phyloP scores from a whole-genome alignment of 2,113 vertebrate species.

The Psilopogon haemacephalus region DNA sequence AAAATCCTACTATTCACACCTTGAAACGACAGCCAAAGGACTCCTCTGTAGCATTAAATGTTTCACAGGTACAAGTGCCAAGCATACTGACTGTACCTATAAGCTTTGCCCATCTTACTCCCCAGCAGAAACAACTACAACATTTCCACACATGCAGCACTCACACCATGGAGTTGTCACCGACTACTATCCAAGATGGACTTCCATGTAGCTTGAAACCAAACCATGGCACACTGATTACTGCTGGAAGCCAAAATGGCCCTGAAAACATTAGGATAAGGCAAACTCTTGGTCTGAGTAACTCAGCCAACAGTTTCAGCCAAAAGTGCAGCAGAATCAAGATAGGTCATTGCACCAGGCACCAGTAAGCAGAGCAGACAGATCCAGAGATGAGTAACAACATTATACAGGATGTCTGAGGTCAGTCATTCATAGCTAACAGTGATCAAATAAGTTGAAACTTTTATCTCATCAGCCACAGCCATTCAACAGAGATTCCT shows the following conservation, averaged over 20 bases:
- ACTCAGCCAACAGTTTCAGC: background rate
- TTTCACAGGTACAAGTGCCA: background rate
- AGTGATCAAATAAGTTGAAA: background rate
- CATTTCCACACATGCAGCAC: background rate
- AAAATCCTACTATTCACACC: background rate
- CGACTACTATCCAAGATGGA: no score
- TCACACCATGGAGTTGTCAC: fast-evolving
- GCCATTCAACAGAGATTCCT: background rate
- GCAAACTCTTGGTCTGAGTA: background rate
- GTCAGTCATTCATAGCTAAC: background rate
- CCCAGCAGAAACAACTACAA: background rate
- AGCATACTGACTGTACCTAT: fast-evolving
- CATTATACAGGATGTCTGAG: background rate
- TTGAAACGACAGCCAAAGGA: background rate
- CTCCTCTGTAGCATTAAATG: background rate
- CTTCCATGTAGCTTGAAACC: background rate
- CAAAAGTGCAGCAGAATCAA: background rate
- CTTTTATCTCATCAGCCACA: background rate
- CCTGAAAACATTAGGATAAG: background rate
- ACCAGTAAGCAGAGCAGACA: background rate
- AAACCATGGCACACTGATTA: fast-evolving
- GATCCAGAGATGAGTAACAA: background rate
- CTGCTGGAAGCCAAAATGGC: background rate
- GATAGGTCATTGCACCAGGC: background rate
- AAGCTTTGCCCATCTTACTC: background rate